Conservation (phyloP, 2,113 vertebrate species). For the Dolichotis patagonum region DNA sequence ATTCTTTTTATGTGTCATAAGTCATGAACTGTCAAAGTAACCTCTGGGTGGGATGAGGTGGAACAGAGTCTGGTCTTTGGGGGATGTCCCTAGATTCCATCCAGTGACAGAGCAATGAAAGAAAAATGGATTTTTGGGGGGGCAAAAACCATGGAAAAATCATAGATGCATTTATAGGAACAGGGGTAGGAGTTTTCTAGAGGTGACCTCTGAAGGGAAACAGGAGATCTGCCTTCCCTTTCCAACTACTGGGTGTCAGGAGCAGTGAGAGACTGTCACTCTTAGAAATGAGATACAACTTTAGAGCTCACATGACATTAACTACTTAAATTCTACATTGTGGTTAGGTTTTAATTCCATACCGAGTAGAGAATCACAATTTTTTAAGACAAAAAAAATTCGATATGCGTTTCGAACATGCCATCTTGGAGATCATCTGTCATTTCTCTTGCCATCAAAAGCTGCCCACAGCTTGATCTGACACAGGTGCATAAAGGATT, state of each 20-base stretch:
- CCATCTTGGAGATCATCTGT: background rate
- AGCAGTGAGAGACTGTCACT: background rate
- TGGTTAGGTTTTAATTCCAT: background rate
- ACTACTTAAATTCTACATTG: background rate
- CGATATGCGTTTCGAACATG: background rate
- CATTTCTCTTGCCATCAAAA: background rate
- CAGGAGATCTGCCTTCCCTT: background rate
- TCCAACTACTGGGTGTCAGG: fast-evolving
- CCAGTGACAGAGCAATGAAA: background rate
- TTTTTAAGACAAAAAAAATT: background rate
- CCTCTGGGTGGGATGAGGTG: background rate
- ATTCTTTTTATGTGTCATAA: background rate
- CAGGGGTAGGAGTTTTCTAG: background rate
- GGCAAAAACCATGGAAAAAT: background rate
- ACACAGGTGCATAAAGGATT: background rate
- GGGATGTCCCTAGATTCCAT: background rate
- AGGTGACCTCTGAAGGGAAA: background rate
- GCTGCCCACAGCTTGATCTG: background rate
- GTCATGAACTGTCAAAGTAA: background rate
- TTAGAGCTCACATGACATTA: background rate
- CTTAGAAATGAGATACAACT: background rate
- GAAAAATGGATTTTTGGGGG: background rate
- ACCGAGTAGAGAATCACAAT: background rate
- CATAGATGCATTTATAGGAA: background rate
- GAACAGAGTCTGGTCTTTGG: background rate